Evolutionary conservation across 2,113 vertebrate species (phyloP).

Genomic region (Neotoma lepida): DNA sequence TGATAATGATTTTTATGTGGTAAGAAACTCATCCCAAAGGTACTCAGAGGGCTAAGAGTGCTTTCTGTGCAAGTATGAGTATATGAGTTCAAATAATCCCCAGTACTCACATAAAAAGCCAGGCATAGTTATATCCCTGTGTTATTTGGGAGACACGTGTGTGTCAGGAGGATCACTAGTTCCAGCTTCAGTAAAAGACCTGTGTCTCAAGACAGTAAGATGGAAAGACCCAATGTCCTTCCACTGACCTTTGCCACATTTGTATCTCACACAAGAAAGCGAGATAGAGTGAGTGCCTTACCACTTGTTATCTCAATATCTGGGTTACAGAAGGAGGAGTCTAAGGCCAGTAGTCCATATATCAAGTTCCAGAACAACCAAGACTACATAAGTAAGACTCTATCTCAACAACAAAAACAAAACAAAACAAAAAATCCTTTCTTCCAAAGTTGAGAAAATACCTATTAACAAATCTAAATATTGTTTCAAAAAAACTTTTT

Average conservation of each 20-base stretch:
- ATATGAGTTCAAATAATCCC: neutral
- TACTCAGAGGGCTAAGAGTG: neutral
- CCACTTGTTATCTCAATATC: neutral
- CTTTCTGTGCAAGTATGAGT: neutral
- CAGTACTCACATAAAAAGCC: neutral
- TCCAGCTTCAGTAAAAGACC: neutral
- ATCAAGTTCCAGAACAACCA: neutral
- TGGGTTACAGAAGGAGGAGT: neutral
- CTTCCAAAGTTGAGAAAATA: slow-evolving; percentile 37
- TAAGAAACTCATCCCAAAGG: slow-evolving; percentile 23
- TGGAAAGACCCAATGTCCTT: neutral
- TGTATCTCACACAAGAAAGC: neutral
- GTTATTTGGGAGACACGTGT: neutral
- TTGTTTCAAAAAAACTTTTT: neutral
- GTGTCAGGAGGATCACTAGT: neutral
- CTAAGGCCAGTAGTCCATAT: neutral
- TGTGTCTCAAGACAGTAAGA: neutral
- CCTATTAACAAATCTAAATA: slow-evolving; percentile 46
- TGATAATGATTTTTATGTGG: neutral
- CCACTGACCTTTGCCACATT: neutral
- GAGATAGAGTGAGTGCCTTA: neutral
- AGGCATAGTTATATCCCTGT: neutral
- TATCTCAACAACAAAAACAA: neutral
- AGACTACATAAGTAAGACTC: neutral
- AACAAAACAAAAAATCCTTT: neutral